Percentiles rank a stretch among this genome's conserved stretches.
phyloP scores from a whole-genome alignment of 2,113 vertebrate species.

The Eurypyga helias region DNA sequence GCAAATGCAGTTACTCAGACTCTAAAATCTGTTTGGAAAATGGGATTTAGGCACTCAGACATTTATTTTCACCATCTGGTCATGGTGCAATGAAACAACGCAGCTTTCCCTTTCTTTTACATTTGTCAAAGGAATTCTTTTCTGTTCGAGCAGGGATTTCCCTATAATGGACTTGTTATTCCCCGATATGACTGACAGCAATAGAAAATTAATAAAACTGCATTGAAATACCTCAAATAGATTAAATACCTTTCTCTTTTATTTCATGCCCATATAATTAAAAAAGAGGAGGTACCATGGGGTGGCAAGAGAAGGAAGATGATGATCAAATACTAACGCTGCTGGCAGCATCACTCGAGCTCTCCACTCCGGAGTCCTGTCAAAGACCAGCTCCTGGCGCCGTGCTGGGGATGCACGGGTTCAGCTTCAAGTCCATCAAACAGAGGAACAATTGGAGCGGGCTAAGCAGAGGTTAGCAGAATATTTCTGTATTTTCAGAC shows the following conservation, averaged over 20 bases:
- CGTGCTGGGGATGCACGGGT: fast-evolving
- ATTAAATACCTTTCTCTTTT: not conserved
- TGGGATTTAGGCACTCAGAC: not conserved
- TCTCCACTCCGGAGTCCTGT: fast-evolving
- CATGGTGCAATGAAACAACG: not conserved
- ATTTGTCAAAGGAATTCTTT: not conserved
- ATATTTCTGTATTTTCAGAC: not conserved
- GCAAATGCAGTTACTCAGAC: not conserved
- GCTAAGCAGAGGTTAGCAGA: fast-evolving
- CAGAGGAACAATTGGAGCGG: fast-evolving
- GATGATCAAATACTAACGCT: not conserved
- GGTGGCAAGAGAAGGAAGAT: not conserved
- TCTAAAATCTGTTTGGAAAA: not conserved
- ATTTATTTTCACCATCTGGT: not conserved
- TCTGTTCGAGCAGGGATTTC: not conserved
- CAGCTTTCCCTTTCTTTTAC: not conserved
- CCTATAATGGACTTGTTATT: not conserved
- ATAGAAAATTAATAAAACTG: not conserved
- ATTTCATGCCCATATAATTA: not conserved
- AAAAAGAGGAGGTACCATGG: not conserved
- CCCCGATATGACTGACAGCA: fast-evolving
- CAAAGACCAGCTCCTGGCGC: not conserved
- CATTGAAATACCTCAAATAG: not conserved
- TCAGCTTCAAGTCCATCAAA: not conserved
- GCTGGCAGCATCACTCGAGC: fast-evolving